Base-by-base conservation (phyloP, 1,140 invertebrate species). In the Ectropis grisescens region DNA sequence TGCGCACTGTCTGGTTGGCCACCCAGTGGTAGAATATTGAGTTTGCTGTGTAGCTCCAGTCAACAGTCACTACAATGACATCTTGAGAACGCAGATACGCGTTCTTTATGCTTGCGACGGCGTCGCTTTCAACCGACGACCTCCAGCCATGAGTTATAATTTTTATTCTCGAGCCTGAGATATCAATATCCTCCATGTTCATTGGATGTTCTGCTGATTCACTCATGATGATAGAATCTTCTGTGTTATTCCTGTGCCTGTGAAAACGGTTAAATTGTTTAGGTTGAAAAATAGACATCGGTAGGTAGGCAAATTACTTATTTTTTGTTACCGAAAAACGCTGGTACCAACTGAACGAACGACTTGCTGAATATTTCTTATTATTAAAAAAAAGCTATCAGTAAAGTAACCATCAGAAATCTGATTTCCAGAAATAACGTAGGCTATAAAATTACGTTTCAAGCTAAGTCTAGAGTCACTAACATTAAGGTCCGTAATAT, bases 1-100 rank as follows among this genome's bases (percentile, higher is more conserved):
- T 85, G 35, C 76, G 60, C 11, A 68, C 71, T 0, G 85, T 88
- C 26, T 85, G 81, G 5, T 62, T 66, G 53, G 87, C 87, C 1
- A 85, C 86, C 2, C 83, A 82, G 9, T 85, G 64, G 41, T 90
- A 89, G 39, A 87, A 84, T 1, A 84, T 82, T 48, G 86, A 86
- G 8, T 82, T 79, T 5, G 87, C 83, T 41, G 86, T 71, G 51
- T 66, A 49, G 29, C 72, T 70, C 88, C 88, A 89, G 41, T 89
- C 86, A n/a, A 89, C 84, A n/a, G 84, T 69, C 35, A 59, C 44
- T 8, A 59, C 46, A 23, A 37, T 45, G 0, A 39, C 33, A 29
- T 59, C 37, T 28, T 36, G n/a, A n/a, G 25, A 22, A 22, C 28
- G 30, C 22, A 59, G 33, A 34, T 59, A 59, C 0, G 50, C 47